These are phyloP conservation scores for Drosophila prolongata DNA, from an alignment of 2,888 invertebrate genomes.

Conservation along the genomic window DNA sequence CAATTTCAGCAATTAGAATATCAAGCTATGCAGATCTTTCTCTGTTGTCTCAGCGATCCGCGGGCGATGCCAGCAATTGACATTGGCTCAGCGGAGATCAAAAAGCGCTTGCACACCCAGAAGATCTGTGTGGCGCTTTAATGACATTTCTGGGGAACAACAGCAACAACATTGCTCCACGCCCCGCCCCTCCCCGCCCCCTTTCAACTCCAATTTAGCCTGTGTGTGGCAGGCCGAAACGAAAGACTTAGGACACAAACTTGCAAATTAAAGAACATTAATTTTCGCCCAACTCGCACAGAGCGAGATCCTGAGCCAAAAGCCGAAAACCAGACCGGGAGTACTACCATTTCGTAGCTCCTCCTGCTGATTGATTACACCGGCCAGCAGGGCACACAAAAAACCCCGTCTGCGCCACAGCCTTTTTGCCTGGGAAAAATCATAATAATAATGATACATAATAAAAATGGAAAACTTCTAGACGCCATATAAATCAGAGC, in stretches of 20 bases:
- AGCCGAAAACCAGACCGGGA: conserved; percentile 42
- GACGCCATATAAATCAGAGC: conserved; percentile 80
- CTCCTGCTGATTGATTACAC: conserved; percentile 71
- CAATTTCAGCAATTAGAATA: conserved; percentile 81
- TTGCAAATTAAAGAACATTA: conserved; percentile 80
- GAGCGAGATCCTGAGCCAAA: conserved; percentile 1
- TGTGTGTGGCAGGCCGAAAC: conserved; percentile 53
- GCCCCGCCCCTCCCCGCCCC: not conserved
- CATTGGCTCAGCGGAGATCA: conserved; percentile 63
- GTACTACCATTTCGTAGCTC: conserved; percentile 38
- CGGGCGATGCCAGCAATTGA: conserved; percentile 65
- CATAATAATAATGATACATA: conserved; percentile 78
- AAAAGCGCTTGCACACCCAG: conserved; percentile 39
- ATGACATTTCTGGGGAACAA: conserved; percentile 74
- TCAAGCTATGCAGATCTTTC: conserved; percentile 75
- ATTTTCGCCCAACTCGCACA: conserved; percentile 57
- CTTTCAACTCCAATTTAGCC: not conserved
- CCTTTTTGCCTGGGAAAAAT: conserved; percentile 72
- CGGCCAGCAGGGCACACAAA: conserved; percentile 30
- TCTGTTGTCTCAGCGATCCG: conserved; percentile 41
- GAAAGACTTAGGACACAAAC: conserved; percentile 79
- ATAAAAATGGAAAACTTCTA: conserved; percentile 80
- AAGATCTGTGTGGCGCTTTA: conserved; percentile 63
- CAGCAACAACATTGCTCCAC: conserved; percentile 11
- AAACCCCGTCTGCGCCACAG: conserved; percentile 14